Evolutionary conservation across 2,888 invertebrate genomes (phyloP).

Genomic region (Trichogramma evanescens): DNA sequence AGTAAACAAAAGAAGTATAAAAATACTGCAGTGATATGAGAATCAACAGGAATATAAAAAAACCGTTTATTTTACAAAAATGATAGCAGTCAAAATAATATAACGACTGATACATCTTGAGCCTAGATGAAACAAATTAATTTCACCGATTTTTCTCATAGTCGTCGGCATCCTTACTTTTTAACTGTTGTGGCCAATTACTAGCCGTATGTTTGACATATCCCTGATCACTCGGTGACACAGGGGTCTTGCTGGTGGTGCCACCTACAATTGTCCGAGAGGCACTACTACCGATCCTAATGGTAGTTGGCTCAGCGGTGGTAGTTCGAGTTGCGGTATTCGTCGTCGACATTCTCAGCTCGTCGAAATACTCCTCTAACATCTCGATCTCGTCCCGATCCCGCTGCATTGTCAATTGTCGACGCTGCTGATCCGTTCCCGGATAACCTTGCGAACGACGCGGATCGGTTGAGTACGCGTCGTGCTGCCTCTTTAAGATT

Average conservation of each 20-base stretch:
- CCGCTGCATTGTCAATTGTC: neutral
- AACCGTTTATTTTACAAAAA: too few relatives aligned
- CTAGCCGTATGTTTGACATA: conserved; percentile 67
- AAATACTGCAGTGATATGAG: too few relatives aligned
- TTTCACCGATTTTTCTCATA: too few relatives aligned
- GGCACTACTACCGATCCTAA: too few relatives aligned
- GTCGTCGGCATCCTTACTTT: too few relatives aligned
- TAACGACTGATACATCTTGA: too few relatives aligned
- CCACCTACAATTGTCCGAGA: too few relatives aligned
- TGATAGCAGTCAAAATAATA: too few relatives aligned
- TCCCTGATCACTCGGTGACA: conserved; percentile 67
- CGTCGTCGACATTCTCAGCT: conserved; percentile 34
- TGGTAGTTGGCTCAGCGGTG: conserved; percentile 1
- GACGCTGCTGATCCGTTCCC: conserved; percentile 15
- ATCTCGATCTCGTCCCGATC: conserved; percentile 41
- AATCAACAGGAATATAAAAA: too few relatives aligned
- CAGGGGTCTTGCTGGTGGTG: conserved; percentile 34
- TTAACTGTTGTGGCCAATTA: conserved; percentile 50
- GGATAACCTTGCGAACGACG: conserved; percentile 33
- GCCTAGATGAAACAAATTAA: too few relatives aligned
- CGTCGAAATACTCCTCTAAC: conserved; percentile 40
- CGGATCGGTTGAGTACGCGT: conserved; percentile 38
- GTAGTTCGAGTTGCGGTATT: conserved; percentile 27
- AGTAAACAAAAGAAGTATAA: too few relatives aligned
- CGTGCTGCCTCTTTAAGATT: conserved; percentile 37